Evolutionary conservation across 2,888 invertebrate genomes (phyloP).

Genomic region (Catocala sponsa): DNA sequence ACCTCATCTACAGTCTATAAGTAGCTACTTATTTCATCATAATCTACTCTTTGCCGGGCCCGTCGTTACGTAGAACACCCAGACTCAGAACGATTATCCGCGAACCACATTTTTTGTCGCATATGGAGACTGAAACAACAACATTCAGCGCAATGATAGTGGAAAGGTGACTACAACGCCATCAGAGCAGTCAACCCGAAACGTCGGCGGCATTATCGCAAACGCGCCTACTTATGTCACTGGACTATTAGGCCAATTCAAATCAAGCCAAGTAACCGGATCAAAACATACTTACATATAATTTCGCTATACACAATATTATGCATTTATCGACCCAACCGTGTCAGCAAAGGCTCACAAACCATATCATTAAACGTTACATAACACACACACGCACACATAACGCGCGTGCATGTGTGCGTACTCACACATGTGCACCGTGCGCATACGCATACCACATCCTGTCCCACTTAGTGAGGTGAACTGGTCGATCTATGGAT

Average conservation of each 20-base stretch:
- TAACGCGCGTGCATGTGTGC: conserved; percentile 11
- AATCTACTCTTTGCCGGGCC: too few relatives aligned
- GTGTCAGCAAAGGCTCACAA: conserved; percentile 40
- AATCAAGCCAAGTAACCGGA: conserved; percentile 34
- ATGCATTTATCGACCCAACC: conserved; percentile 28
- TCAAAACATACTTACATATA: conserved; percentile 16
- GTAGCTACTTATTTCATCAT: too few relatives aligned
- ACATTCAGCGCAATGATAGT: too few relatives aligned
- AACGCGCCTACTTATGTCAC: too few relatives aligned
- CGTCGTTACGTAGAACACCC: too few relatives aligned
- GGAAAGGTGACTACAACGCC: too few relatives aligned
- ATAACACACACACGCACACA: conserved; percentile 55
- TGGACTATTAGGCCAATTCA: neutral
- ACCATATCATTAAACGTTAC: conserved; percentile 53
- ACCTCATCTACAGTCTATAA: too few relatives aligned
- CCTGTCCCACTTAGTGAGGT: conserved; percentile 82
- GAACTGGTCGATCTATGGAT: conserved; percentile 66
- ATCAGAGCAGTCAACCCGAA: too few relatives aligned
- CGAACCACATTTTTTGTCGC: too few relatives aligned
- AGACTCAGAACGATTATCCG: too few relatives aligned
- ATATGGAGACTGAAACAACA: too few relatives aligned
- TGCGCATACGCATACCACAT: conserved; percentile 66
- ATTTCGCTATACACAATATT: neutral
- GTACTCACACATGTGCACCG: conserved; percentile 29
- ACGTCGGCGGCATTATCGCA: too few relatives aligned